phyloP scores from a whole-genome alignment of 2,113 vertebrate species.

The Otocyon megalotis region DNA sequence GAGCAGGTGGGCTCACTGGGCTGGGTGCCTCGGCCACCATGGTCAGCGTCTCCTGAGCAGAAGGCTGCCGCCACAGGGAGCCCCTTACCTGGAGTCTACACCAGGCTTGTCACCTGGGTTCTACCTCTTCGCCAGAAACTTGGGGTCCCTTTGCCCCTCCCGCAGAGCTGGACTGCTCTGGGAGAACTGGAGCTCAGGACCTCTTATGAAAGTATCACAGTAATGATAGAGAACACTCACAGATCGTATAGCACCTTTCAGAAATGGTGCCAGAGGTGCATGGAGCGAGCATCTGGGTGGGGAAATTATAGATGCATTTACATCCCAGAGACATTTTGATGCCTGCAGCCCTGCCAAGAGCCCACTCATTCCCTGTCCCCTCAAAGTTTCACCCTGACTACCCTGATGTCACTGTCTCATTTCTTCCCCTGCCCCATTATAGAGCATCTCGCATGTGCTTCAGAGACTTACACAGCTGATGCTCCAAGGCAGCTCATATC shows the following conservation, averaged over 20 bases:
- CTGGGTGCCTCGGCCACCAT: neutral
- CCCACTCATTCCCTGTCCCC: neutral
- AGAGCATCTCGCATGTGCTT: neutral
- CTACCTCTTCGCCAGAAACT: neutral
- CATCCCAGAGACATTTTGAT: neutral
- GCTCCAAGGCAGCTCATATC: neutral
- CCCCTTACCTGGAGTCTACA: too few species aligned
- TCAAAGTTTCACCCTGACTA: neutral
- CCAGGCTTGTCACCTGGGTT: neutral
- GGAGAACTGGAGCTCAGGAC: neutral
- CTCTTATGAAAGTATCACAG: neutral
- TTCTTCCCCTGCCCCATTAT: neutral
- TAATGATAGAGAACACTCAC: neutral
- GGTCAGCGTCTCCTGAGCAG: neutral
- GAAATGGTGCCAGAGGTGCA: neutral
- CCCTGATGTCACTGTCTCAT: neutral
- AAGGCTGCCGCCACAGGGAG: neutral
- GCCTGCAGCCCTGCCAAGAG: neutral
- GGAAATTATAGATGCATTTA: neutral
- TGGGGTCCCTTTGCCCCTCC: neutral
- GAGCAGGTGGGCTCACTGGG: rapidly evolving
- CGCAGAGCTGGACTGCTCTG: neutral
- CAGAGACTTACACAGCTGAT: neutral
- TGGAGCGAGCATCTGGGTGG: neutral
- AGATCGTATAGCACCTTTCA: neutral